Conservation (phyloP, 53 echinoderm and acorn worm species). For the Echinometra lucunter region DNA sequence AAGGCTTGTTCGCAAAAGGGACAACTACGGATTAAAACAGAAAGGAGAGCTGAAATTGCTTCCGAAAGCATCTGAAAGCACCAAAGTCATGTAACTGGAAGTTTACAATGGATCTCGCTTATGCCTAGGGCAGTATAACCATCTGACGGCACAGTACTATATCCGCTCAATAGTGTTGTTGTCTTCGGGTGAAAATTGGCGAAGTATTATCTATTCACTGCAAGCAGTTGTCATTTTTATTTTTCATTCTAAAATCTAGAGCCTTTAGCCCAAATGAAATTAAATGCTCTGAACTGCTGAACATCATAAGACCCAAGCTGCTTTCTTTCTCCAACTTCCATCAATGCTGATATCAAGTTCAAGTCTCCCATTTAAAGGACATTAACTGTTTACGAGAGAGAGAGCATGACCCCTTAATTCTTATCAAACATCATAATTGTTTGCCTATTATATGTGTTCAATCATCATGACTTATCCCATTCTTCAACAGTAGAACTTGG, state of each 20-base stretch:
- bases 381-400: not conserved
- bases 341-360: not conserved
- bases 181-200: not conserved
- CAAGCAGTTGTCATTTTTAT: not conserved
- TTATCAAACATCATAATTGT: constrained; percentile 11
- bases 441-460: not conserved
- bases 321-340: not conserved
- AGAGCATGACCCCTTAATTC: not conserved
- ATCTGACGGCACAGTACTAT: not conserved
- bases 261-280: not conserved
- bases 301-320: not conserved
- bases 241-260: not conserved
- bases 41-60: constrained; percentile 25
- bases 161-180: not conserved
- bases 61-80: not conserved
- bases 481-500: not conserved
- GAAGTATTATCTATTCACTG: not conserved
- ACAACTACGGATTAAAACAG: constrained; percentile 34
- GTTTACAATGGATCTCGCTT: not conserved
- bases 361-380: not conserved
- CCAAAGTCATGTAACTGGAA: not conserved
- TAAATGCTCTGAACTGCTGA: not conserved
- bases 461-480: not conserved
- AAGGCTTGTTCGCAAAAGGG: constrained; percentile 12
- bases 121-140: not conserved